phyloP scores from a whole-genome alignment of 1,140 invertebrate genomes.

The Tigriopus japonicus region DNA sequence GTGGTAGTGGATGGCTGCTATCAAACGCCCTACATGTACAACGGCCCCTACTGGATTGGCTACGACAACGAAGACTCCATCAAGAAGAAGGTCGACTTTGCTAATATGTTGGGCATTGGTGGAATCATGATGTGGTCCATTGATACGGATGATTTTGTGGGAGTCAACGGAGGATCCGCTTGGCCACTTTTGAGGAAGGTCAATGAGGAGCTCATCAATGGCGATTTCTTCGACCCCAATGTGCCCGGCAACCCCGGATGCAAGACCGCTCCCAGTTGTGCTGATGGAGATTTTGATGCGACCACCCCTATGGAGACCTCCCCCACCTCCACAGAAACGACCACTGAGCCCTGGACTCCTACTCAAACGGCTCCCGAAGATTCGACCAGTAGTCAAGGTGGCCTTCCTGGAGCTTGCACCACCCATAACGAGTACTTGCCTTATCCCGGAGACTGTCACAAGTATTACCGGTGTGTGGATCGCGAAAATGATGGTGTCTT shows the following conservation, averaged over 20 bases:
- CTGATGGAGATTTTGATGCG: neutral
- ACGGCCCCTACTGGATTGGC: conserved; percentile 26
- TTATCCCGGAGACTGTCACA: neutral
- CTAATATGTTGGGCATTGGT: conserved; percentile 36
- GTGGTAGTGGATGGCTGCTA: conserved; percentile 3
- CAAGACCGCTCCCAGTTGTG: neutral
- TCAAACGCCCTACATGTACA: neutral
- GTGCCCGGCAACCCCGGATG: neutral
- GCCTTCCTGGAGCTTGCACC: neutral
- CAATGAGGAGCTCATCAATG: neutral
- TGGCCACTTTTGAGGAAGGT: neutral
- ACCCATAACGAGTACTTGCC: neutral
- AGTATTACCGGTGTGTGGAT: neutral
- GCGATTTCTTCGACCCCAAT: neutral
- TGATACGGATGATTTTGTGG: conserved; percentile 34
- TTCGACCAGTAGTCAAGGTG: neutral
- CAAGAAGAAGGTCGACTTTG: conserved; percentile 24
- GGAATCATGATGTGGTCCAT: conserved; percentile 65
- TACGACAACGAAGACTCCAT: conserved; percentile 23
- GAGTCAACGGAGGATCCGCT: neutral
- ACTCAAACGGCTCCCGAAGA: neutral
- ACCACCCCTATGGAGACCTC: neutral
- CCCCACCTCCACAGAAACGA: neutral
- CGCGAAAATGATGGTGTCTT: neutral
- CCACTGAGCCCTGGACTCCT: neutral